Percentiles rank a stretch among this genome's conserved stretches.
Conservation (phyloP, 1,140 invertebrate genomes). For the Hesperophylax magnus region DNA sequence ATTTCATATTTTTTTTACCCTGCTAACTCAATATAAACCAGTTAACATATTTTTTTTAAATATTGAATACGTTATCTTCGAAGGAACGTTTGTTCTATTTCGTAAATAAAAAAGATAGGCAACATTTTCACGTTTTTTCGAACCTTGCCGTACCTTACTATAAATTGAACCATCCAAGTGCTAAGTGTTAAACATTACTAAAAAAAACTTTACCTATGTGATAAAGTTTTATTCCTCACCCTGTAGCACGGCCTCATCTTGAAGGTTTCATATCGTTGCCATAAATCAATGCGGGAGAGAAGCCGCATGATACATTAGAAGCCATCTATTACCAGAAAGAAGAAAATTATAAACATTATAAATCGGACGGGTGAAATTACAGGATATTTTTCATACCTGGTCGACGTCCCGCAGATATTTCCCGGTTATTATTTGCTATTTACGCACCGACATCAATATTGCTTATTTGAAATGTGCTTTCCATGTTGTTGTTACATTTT, state of each 20-base stretch:
- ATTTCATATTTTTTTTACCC: too few relatives aligned
- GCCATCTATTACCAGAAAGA: slow-evolving; percentile 20
- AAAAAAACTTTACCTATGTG: too few relatives aligned
- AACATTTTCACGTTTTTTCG: too few relatives aligned
- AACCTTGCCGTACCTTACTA: too few relatives aligned
- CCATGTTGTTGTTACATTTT: background rate
- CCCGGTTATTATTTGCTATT: background rate
- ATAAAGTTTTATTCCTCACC: too few relatives aligned
- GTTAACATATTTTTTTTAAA: too few relatives aligned
- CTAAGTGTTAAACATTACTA: too few relatives aligned
- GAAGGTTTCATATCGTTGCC: slow-evolving; percentile 26
- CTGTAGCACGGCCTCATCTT: background rate
- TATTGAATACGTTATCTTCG: too few relatives aligned
- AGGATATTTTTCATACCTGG: slow-evolving; percentile 11
- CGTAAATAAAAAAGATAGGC: too few relatives aligned
- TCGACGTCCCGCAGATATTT: background rate
- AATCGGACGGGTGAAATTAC: slow-evolving; percentile 23
- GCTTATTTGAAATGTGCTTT: slow-evolving; percentile 23
- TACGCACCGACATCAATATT: slow-evolving; percentile 9
- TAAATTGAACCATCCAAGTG: too few relatives aligned
- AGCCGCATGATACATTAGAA: slow-evolving; percentile 30
- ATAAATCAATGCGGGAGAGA: slow-evolving; percentile 25
- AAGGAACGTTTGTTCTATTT: too few relatives aligned
- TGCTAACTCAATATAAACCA: too few relatives aligned
- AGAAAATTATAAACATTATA: slow-evolving; percentile 37